These are phyloP conservation scores for Sebastes kiyomatsui DNA, from an alignment of 2,797 vertebrate species.

Conservation along the genomic window DNA sequence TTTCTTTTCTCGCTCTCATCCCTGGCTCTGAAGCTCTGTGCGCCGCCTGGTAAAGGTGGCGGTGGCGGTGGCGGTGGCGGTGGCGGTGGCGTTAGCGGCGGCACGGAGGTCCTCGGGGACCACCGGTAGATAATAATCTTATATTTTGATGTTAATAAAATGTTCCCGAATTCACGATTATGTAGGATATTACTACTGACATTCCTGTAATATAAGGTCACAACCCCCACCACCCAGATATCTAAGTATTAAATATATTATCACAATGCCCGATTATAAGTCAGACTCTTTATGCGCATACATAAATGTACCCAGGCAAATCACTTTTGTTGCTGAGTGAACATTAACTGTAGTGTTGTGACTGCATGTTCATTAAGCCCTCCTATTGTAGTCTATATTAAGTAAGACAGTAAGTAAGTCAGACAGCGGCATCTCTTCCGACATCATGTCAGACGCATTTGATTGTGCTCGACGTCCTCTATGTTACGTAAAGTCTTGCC, in stretches of 20 bases:
- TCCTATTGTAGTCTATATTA: background rate
- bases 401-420: background rate
- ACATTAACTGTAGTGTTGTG: background rate
- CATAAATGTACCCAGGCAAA: background rate
- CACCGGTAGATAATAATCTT: too few relatives aligned
- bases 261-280: background rate
- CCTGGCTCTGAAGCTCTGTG: too few relatives aligned
- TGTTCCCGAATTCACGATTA: too few relatives aligned
- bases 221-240: background rate
- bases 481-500: background rate
- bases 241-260: too few relatives aligned
- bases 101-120: too few relatives aligned
- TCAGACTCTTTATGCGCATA: background rate
- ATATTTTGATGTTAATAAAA: too few relatives aligned
- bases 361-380: background rate
- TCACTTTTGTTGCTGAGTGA: background rate
- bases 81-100: too few relatives aligned
- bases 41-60: too few relatives aligned
- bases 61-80: too few relatives aligned
- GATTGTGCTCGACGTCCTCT: background rate
- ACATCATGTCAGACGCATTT: background rate
- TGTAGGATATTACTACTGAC: too few relatives aligned
- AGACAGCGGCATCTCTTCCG: background rate
- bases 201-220: too few relatives aligned
- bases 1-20: background rate